Evolutionary conservation across 2,888 invertebrate genomes (phyloP).

Genomic region (Calameuta pallipes): DNA sequence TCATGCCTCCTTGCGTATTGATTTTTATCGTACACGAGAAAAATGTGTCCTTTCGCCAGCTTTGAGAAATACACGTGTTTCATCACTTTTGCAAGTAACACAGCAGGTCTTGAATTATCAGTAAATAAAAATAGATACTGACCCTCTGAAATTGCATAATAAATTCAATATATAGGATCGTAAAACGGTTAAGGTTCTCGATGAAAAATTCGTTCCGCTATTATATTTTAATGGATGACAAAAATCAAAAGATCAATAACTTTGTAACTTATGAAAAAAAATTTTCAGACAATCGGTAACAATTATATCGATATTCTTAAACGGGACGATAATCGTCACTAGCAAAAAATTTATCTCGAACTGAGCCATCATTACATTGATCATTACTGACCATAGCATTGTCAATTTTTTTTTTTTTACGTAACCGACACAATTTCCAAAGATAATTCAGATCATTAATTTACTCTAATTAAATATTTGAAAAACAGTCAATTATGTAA

Average conservation of each 20-base stretch:
- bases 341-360: too few relatives aligned
- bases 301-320: too few relatives aligned
- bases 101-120: background rate
- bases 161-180: background rate
- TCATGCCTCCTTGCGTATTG: background rate
- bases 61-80: background rate
- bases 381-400: too few relatives aligned
- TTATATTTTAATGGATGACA: background rate
- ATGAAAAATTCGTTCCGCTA: background rate
- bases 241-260: background rate
- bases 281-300: too few relatives aligned
- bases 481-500: too few relatives aligned
- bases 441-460: too few relatives aligned
- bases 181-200: background rate
- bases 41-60: background rate
- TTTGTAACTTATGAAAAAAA: too few relatives aligned
- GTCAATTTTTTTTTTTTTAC: too few relatives aligned
- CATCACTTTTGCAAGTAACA: background rate
- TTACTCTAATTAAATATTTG: too few relatives aligned
- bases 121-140: background rate
- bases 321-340: too few relatives aligned
- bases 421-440: too few relatives aligned
- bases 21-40: background rate
- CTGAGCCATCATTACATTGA: too few relatives aligned
- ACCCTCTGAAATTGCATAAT: background rate